Evolutionary conservation across 1,140 invertebrate species (phyloP), one percentile per base, ranked within the genome.

Genomic region (Campoletis sonorensis): DNA sequence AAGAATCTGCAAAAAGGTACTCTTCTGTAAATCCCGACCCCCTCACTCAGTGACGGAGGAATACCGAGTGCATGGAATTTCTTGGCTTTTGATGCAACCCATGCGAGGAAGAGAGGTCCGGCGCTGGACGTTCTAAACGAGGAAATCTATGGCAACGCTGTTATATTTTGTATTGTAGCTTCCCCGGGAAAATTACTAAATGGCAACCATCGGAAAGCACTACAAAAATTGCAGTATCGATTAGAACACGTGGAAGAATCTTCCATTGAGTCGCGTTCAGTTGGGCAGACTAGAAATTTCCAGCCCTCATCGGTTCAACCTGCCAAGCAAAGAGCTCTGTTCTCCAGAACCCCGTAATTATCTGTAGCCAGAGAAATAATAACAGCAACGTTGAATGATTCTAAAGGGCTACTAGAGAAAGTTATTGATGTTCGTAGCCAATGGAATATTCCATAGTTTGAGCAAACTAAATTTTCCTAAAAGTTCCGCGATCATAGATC

Each of bases 281-380:
- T 67, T 27, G 3, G 13, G 21, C 2, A 15, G 23, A 23, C 61
- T 30, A 26, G 23, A 67, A 67, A n/a, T 67, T 30, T 67, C 54
- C 18, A 58, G 54, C 16, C 54, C 18, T 67, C n/a, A n/a, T n/a
- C 21, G 23, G 23, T 23, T 23, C 10, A 67, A 23, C 61, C 61
- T 67, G n/a, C 18, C 18, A 58, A 23, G 54, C 54, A 58, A 13
- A 67, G 23, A 67, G 61, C 61, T 67, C 61, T 67, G 13, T 67
- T 67, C 1, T 67, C 61, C 61, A 4, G 23, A 23, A 67, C n/a
- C 61, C 61, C 23, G 61, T 27, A 67, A 67, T 67, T 67, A 67
- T 67, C 61, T 67, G 30, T 13, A 67, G n/a, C n/a, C 21, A 58
- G 18, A 26, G 61, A 13, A 67, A 67, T 67, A 67, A 67, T 67